These are phyloP conservation scores for Entomobrya multifasciata DNA, from an alignment of 2,888 invertebrate species.

Conservation along the genomic window DNA sequence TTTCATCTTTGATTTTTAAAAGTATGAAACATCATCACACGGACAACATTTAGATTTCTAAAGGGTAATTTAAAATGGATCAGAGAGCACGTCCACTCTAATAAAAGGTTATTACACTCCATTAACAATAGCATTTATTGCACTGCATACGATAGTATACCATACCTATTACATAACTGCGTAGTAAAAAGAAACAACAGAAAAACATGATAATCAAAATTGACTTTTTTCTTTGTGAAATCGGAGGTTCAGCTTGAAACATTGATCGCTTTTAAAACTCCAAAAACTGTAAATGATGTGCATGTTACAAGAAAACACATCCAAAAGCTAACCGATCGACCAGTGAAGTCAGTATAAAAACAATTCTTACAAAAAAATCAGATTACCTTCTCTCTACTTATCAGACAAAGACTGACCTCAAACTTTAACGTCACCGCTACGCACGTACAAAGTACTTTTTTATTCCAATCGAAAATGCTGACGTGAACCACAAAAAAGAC, in stretches of 20 bases:
- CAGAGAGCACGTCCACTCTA: constrained; percentile 59
- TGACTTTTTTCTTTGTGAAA: constrained; percentile 25
- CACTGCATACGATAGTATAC: too few relatives aligned
- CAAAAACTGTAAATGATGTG: neutral
- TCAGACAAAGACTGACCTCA: too few relatives aligned
- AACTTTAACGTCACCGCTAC: neutral
- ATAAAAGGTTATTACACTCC: constrained; percentile 68
- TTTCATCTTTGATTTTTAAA: constrained; percentile 3
- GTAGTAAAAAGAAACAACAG: neutral
- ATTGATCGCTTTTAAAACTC: neutral
- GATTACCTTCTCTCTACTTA: too few relatives aligned
- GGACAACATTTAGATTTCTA: constrained; percentile 2
- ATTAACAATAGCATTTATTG: constrained; percentile 58
- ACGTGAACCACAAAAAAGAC: neutral
- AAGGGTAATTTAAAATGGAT: constrained; percentile 46
- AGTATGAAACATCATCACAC: neutral
- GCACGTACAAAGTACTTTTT: neutral
- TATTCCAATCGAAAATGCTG: too few relatives aligned
- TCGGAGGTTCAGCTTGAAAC: neutral
- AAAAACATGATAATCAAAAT: constrained; percentile 15
- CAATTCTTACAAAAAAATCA: too few relatives aligned
- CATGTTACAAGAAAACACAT: too few relatives aligned
- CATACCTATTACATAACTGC: too few relatives aligned
- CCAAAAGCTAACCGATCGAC: constrained; percentile 4
- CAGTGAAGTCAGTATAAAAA: too few relatives aligned